These are phyloP conservation scores for Nipponia nippon DNA, from an alignment of 2,113 vertebrate species.

Conservation along the genomic window DNA sequence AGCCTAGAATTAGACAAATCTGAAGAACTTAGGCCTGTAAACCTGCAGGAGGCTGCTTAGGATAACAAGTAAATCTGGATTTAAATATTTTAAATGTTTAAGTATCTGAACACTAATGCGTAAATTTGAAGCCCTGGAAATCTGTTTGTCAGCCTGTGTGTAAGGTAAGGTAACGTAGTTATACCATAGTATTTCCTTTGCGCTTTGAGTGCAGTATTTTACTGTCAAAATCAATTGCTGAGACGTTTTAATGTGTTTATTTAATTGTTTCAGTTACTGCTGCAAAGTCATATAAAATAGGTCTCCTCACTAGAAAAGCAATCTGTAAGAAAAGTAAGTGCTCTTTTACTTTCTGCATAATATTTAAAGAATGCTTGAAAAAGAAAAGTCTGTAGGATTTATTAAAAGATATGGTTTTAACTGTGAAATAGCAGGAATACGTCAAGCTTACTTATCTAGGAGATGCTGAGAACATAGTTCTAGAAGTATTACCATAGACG, in stretches of 20 bases:
- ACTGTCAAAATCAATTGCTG: background rate
- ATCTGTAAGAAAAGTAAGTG: background rate
- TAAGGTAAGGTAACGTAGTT: background rate
- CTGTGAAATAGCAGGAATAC: background rate
- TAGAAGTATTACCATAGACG: background rate
- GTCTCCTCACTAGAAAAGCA: background rate
- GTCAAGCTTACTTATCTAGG: background rate
- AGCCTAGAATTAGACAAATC: conserved; percentile 32
- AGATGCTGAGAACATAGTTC: background rate
- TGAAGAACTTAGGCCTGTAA: conserved; percentile 41
- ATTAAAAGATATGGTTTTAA: background rate
- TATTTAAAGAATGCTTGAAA: background rate
- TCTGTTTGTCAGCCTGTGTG: background rate
- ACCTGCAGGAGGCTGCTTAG: conserved; percentile 53
- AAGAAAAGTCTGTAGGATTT: background rate
- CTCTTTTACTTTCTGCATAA: background rate
- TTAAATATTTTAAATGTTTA: conserved; percentile 56
- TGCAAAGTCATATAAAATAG: background rate
- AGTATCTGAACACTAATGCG: background rate
- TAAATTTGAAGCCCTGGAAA: background rate
- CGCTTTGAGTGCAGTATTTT: background rate
- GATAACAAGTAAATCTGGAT: conserved; percentile 63
- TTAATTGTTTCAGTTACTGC: background rate
- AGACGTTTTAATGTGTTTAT: background rate
- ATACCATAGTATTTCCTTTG: background rate